A percentile compares a stretch with the other conserved stretches of the same genome.
Evolutionary conservation across 2,113 vertebrate species (phyloP).

Genomic region (Megaleporinus macrocephalus): DNA sequence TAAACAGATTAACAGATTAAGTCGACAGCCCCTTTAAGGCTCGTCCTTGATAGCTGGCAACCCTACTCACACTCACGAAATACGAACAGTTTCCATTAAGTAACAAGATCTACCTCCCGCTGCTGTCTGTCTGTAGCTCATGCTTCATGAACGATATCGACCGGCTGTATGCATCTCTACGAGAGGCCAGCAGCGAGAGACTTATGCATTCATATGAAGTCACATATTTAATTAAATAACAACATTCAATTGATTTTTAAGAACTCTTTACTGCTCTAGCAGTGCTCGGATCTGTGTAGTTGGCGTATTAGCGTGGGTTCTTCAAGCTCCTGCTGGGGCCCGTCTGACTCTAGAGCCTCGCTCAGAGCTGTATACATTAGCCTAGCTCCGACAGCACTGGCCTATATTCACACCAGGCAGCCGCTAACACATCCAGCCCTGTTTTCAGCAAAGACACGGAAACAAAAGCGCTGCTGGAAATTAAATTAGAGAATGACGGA

Average conservation of each 20-base stretch:
- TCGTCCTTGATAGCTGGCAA: neutral
- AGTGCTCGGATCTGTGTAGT: neutral
- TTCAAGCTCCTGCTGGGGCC: conserved; percentile 14
- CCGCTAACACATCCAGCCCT: conserved; percentile 11
- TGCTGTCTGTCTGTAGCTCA: neutral
- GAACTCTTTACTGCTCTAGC: neutral
- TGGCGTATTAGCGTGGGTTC: conserved; percentile 5
- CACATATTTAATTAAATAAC: too few species aligned
- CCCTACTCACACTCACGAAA: neutral
- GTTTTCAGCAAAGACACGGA: neutral
- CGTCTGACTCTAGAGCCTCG: neutral
- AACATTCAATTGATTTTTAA: neutral
- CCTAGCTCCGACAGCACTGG: neutral
- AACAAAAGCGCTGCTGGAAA: conserved; percentile 9
- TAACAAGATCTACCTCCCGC: neutral
- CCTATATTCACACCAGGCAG: conserved; percentile 29
- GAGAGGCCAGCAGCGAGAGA: too few species aligned
- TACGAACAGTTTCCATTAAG: neutral
- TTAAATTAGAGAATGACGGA: conserved; percentile 31
- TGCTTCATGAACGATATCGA: neutral
- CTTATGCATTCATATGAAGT: too few species aligned
- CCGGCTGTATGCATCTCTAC: neutral
- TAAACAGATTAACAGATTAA: neutral
- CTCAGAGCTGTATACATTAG: neutral
- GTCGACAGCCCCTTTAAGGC: neutral